Percentiles rank a stretch among this genome's conserved stretches.
Conservation (phyloP, 2,888 invertebrate genomes). For the Apotomis turbidana region DNA sequence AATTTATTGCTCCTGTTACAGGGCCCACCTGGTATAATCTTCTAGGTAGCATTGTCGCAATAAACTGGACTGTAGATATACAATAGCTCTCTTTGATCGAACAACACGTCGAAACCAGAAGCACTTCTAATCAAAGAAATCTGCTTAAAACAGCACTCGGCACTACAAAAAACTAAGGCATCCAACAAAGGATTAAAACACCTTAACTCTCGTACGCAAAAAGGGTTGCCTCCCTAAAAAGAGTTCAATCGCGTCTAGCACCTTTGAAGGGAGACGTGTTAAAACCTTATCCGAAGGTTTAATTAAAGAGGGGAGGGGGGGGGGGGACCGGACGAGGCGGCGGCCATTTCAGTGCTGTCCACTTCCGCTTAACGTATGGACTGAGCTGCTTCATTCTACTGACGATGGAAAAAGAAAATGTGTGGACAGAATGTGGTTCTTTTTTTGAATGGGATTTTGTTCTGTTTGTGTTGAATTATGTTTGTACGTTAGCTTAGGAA, state of each 20-base stretch:
- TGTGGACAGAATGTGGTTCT: constrained; percentile 52
- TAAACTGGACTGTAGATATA: background rate
- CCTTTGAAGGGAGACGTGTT: constrained; percentile 71
- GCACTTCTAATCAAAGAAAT: constrained; percentile 10
- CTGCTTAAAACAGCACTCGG: constrained; percentile 11
- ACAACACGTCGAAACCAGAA: background rate
- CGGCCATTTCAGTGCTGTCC: constrained; percentile 72
- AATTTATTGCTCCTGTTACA: too few species aligned
- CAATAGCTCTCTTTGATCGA: background rate
- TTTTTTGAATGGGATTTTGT: constrained; percentile 3
- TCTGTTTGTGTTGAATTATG: background rate
- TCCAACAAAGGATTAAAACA: constrained; percentile 15
- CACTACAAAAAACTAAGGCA: constrained; percentile 20
- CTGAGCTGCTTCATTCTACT: constrained; percentile 77
- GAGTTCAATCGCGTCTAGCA: constrained; percentile 55
- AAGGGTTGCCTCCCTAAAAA: constrained; percentile 45
- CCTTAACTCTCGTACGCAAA: constrained; percentile 18
- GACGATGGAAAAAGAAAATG: constrained; percentile 73
- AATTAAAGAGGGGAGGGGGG: constrained; percentile 70
- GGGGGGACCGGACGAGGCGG: constrained; percentile 54
- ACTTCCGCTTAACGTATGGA: constrained; percentile 75
- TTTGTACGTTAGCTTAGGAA: background rate
- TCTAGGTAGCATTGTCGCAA: too few species aligned
- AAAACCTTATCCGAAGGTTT: constrained; percentile 79
- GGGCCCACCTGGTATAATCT: too few species aligned